Evolutionary conservation across 2,888 invertebrate genomes (phyloP).

Genomic region (Drosophila trichaetosa): DNA sequence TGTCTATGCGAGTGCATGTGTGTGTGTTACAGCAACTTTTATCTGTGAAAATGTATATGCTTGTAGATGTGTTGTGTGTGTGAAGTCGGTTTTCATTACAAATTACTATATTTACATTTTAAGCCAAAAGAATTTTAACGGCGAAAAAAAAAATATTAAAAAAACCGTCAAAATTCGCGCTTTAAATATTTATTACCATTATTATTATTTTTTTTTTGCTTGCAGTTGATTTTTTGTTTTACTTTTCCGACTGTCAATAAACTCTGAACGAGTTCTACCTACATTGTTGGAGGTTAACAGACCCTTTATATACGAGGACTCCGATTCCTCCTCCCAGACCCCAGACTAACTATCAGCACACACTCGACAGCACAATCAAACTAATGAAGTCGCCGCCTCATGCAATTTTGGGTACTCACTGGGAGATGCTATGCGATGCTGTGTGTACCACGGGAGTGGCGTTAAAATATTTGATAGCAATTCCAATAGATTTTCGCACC

Average conservation of each 20-base stretch:
- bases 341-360: neutral
- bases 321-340: neutral
- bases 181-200: neutral
- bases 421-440: neutral
- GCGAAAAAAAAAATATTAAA: conserved; percentile 15
- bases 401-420: conserved; percentile 19
- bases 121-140: conserved; percentile 51
- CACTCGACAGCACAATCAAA: conserved; percentile 41
- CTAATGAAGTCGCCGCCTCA: conserved; percentile 56
- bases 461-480: conserved; percentile 58
- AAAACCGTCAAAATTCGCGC: conserved; percentile 27
- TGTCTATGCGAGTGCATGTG: conserved; percentile 16
- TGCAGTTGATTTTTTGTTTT: conserved; percentile 11
- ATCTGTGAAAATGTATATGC: neutral
- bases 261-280: conserved; percentile 41
- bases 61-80: conserved; percentile 2
- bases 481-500: conserved; percentile 41
- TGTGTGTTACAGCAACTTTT: conserved; percentile 8
- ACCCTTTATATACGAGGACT: conserved; percentile 6
- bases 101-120: conserved; percentile 73
- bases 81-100: conserved; percentile 64
- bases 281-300: conserved; percentile 49
- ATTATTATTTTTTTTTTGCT: neutral
- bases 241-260: conserved; percentile 51
- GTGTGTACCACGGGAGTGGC: conserved; percentile 16